Evolutionary conservation across 2,113 vertebrate species (phyloP), one percentile per base, ranked within the genome.

Genomic region (Anhinga anhinga): DNA sequence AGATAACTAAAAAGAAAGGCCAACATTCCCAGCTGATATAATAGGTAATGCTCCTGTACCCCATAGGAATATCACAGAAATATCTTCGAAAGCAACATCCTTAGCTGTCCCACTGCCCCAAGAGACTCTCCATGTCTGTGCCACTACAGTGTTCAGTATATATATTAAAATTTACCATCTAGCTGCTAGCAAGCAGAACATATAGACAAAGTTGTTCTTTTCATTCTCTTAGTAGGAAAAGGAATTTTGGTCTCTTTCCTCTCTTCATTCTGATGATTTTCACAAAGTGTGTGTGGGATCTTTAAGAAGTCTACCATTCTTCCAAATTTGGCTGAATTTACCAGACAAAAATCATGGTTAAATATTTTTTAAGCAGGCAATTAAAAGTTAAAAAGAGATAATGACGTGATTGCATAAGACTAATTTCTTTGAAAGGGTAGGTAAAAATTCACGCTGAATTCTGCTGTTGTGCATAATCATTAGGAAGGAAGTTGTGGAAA

Each of bases 341-440:
- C 13, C 45, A 74, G 20, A 9, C 11, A 72, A 74, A 86, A 63
- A 30, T 32, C 16, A 36, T 10, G 13, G n/a, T 74, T 74, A 80
- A 44, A 21, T 89, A 49, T 49, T 89, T 74, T 49, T 85, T 17
- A 88, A 72, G 22, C 21, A 50, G 56, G 11, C 7, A 20, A 23
- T 66, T 76, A 82, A 18, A 76, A 44, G 26, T 34, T 61, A 55
- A 59, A 63, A 17, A 29, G 34, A 65, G 15, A 74, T 5, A 88
- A 50, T 3, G 1, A 53, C 0, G 0, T 49, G 27, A 62, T 14
- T 59, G 32, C 13, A 2, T n/a, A 85, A 22, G 38, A 59, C 30
- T 79, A 5, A 36, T 58, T 66, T 67, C 13, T 78, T 72, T 66
- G 23, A 66, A 72, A 87, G 23, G 19, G 9, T 23, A 36, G 25